A percentile compares a stretch with the other conserved stretches of the same genome.
Evolutionary conservation across 2,888 invertebrate species (phyloP).

Genomic region (Conus canariensis): DNA sequence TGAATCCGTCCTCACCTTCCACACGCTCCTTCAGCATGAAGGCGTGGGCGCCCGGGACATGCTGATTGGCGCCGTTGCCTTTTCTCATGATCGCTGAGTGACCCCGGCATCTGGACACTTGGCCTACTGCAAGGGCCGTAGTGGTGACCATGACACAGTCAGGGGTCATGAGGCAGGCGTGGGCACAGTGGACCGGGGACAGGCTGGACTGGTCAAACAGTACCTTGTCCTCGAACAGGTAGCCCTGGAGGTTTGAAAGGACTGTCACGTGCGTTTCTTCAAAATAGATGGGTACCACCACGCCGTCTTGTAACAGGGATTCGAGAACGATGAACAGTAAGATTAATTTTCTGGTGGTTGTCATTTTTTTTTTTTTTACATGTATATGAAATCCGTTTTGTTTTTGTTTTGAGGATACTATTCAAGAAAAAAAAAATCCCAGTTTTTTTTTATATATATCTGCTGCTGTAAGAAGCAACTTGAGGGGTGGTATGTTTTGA

Average conservation of each 20-base stretch:
- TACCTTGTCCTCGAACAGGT: conserved; percentile 14
- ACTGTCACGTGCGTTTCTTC: neutral
- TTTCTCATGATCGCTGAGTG: neutral
- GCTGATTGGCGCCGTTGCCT: neutral
- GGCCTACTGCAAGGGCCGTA: neutral
- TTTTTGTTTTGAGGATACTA: no score
- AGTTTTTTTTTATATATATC: no score
- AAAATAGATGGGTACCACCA: neutral
- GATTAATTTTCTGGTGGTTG: neutral
- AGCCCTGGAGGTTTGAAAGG: neutral
- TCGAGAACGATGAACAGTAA: neutral
- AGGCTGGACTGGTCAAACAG: neutral
- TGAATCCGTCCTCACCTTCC: neutral
- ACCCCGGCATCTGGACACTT: neutral
- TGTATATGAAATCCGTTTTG: no score
- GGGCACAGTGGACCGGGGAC: conserved; percentile 16
- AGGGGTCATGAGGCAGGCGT: neutral
- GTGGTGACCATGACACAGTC: neutral
- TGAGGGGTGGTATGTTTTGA: no score
- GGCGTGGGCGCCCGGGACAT: neutral
- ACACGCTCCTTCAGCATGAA: neutral
- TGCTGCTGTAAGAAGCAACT: no score
- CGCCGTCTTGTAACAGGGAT: neutral
- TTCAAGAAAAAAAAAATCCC: no score
- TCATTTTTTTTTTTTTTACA: neutral